phyloP scores from a whole-genome alignment of 2,797 vertebrate species.

The Tapirus indicus region DNA sequence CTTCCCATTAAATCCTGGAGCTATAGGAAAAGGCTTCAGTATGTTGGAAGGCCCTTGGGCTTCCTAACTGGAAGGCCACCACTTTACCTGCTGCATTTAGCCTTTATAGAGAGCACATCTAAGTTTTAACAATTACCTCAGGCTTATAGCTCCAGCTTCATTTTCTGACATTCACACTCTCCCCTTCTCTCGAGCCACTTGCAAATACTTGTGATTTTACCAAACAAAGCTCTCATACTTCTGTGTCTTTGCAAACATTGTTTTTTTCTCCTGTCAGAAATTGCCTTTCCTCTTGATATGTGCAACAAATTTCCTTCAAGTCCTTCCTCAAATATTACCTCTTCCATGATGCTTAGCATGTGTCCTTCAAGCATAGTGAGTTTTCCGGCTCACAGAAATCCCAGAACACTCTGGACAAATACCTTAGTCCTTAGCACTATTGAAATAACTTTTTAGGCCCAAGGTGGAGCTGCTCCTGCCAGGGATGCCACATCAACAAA shows the following conservation, averaged over 20 bases:
- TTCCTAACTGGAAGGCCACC: background rate
- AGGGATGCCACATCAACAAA: background rate
- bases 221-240: background rate
- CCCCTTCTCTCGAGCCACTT: background rate
- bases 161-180: background rate
- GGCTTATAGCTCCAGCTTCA: background rate
- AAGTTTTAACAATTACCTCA: background rate
- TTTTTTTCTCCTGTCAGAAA: background rate
- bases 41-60: background rate
- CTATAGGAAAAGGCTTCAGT: background rate
- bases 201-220: conserved; percentile 44
- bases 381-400: background rate
- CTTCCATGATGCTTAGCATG: background rate
- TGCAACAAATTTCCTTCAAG: background rate
- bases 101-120: background rate
- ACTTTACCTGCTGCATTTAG: background rate
- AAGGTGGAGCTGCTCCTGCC: background rate
- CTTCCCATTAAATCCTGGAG: background rate
- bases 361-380: background rate
- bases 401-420: background rate
- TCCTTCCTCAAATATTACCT: background rate
- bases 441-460: background rate
- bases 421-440: background rate
- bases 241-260: background rate
- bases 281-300: background rate